phyloP scores from a whole-genome alignment of 2,113 vertebrate species.

The Oryzias woworae region DNA sequence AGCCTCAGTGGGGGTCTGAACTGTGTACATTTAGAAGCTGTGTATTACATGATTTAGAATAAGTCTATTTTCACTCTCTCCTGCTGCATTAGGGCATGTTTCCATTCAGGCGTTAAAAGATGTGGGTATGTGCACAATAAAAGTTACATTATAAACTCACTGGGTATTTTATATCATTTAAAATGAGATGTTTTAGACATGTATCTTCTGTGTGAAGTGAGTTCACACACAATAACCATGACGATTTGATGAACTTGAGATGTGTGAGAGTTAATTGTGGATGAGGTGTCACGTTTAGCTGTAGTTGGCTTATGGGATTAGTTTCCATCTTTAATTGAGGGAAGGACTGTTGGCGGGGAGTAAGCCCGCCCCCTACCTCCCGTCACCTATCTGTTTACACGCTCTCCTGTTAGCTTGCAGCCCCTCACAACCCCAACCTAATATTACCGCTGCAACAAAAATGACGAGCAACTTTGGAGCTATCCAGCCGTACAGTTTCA shows the following conservation, averaged over 20 bases:
- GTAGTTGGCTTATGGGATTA: no score
- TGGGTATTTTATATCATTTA: conserved; percentile 13
- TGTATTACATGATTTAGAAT: conserved; percentile 47
- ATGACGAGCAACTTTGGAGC: no score
- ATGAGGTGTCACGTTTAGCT: no score
- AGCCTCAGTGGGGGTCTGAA: conserved; percentile 19
- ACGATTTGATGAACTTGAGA: background rate
- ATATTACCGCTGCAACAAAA: no score
- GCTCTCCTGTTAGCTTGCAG: no score
- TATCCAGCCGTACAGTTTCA: no score
- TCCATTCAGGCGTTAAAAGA: conserved; percentile 16
- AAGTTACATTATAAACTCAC: conserved; percentile 12
- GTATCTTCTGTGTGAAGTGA: background rate
- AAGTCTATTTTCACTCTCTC: conserved; percentile 25
- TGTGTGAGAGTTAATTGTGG: background rate
- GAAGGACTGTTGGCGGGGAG: no score
- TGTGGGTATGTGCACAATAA: conserved; percentile 8
- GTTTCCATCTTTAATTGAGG: no score
- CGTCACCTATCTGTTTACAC: no score
- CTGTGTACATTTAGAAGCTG: conserved; percentile 24
- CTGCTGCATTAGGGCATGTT: conserved; percentile 22
- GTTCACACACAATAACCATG: background rate
- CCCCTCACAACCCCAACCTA: no score
- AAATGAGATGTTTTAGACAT: conserved; percentile 14
- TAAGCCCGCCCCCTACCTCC: no score